Base-by-base conservation (phyloP, 2,797 vertebrate species). In the Crotalus adamanteus region DNA sequence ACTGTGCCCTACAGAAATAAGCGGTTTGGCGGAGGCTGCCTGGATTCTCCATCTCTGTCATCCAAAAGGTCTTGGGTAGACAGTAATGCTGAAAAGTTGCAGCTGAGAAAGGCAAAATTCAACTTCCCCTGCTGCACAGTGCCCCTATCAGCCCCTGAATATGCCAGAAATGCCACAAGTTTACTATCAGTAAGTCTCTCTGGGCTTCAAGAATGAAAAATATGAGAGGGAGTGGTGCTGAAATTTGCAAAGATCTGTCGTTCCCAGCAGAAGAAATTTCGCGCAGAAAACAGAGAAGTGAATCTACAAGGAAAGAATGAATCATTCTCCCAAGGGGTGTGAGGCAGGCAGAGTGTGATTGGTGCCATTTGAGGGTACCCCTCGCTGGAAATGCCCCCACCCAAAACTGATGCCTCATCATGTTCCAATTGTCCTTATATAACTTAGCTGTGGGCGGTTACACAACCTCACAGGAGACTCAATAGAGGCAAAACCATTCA, bases 401-500 rank as follows among this genome's bases (percentile, higher is more conserved):
- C 93, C 93, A 90, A 92, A 93, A 83, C 78, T 86, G 69, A 94
- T 60, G 91, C 73, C 91, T 86, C 91, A 89, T 89, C 93, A 88
- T 92, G 90, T 91, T 92, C 93, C 89, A 91, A 88, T 91, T 94
- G 91, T 94, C 93, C 93, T 94, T 94, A 94, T 91, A 94, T 94
- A 94, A 94, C 91, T 94, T 90, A 42, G 93, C 87, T 60, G 73
- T 89, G 90, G 89, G 93, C 73, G 55, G 93, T 92, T 91, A 94
- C 86, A 94, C 93, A 94, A 94, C 91, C 90, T 89, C 73, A 92
- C 88, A 92, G 59, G 89, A 91, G 65, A 85, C 91, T 59, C 51
- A 85, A 87, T 26, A 53, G 86, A 91, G 69, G 59, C 73, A 56
- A 91, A 88, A 22, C 91, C 89, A 86, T 60, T 88, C 90, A n/a